Evolutionary conservation across 2,113 vertebrate genomes (phyloP).

Genomic region (Morone chrysops): DNA sequence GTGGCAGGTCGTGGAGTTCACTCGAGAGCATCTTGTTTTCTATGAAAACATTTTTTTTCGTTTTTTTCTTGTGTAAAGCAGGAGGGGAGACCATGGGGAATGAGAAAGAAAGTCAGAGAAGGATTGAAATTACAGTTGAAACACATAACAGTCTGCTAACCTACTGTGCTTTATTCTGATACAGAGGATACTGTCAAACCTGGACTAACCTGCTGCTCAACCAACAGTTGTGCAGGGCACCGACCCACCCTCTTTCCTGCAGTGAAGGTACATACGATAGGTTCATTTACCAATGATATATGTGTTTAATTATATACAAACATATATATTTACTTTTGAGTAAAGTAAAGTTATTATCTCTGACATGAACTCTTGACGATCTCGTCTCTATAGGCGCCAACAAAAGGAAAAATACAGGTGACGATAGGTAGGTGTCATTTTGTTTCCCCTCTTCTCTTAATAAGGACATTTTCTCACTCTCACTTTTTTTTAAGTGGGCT

Average conservation of each 20-base stretch:
- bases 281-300: neutral
- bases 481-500: neutral
- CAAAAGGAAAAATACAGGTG: too few relatives aligned
- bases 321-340: neutral
- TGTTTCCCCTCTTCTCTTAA: neutral
- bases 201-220: conserved; percentile 6
- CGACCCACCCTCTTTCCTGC: neutral
- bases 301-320: neutral
- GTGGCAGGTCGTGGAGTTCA: conserved; percentile 51
- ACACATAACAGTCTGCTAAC: conserved; percentile 13
- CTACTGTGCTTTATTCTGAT: conserved; percentile 32
- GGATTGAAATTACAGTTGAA: conserved; percentile 12
- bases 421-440: neutral
- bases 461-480: neutral
- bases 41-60: conserved; percentile 36
- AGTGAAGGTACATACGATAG: neutral
- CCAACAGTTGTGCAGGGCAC: neutral
- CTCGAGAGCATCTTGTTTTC: conserved; percentile 49
- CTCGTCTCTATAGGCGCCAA: neutral
- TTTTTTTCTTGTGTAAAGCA: conserved; percentile 37
- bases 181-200: conserved; percentile 33
- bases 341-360: neutral
- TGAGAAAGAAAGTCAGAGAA: conserved; percentile 14
- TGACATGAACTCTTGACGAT: neutral
- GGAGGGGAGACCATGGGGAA: conserved; percentile 13